These are phyloP conservation scores for Cebus imitator DNA, from an alignment of 2,113 vertebrate species.

Conservation along the genomic window DNA sequence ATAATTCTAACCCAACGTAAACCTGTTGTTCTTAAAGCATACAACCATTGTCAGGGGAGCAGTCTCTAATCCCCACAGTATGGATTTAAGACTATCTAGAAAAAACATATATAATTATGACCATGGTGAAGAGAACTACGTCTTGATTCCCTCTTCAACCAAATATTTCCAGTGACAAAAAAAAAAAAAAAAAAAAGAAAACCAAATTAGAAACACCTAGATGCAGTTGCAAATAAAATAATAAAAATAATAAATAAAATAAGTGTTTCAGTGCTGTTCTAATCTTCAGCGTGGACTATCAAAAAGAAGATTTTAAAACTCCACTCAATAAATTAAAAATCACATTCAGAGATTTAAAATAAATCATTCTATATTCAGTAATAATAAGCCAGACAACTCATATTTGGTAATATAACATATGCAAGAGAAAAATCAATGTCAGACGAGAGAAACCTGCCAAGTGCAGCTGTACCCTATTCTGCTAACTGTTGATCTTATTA, in stretches of 20 bases:
- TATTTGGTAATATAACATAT: not conserved
- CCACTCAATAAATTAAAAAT: not conserved
- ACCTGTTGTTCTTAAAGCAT: not conserved
- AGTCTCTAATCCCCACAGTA: no score
- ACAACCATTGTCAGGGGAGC: not conserved
- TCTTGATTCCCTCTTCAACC: accelerated
- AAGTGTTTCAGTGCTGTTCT: not conserved
- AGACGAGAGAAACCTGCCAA: not conserved
- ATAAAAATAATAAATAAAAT: not conserved
- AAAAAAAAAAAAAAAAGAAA: not conserved
- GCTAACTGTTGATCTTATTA: not conserved
- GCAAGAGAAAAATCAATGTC: not conserved
- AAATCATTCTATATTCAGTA: not conserved
- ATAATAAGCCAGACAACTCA: not conserved
- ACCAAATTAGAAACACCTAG: not conserved
- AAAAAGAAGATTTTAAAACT: not conserved
- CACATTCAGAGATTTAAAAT: not conserved
- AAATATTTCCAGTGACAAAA: not conserved
- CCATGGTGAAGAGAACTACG: not conserved
- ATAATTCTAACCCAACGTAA: not conserved
- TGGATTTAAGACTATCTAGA: not conserved
- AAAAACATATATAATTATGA: not conserved
- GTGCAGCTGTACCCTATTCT: not conserved
- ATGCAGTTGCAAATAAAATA: not conserved
- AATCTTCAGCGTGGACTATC: not conserved